Conservation (phyloP, 1,140 invertebrate genomes). For the Plutomurus gul region DNA sequence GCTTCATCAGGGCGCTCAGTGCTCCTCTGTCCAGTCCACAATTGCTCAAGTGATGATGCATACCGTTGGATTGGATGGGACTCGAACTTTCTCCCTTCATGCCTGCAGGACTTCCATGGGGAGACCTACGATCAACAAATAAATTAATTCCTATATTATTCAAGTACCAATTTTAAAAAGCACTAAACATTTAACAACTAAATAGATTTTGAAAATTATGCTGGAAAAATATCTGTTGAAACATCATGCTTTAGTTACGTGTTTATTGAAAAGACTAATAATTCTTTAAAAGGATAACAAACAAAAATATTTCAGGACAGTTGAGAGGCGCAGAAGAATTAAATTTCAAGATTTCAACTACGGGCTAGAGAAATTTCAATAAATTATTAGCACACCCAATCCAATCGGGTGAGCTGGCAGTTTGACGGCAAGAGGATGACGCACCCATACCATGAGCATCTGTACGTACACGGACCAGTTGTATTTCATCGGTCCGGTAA, state of each 20-base stretch:
- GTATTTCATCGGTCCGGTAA: slow-evolving; percentile 23
- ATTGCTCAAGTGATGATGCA: slow-evolving; percentile 36
- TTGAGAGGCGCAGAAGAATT: too few species aligned
- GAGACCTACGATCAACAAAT: slow-evolving; percentile 39
- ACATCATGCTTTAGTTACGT: background rate
- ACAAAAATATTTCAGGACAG: too few species aligned
- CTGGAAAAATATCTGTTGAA: background rate
- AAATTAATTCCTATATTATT: background rate
- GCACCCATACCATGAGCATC: slow-evolving; percentile 15
- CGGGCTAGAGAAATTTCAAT: background rate
- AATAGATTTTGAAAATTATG: too few species aligned
- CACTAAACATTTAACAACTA: too few species aligned
- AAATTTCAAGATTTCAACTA: too few species aligned
- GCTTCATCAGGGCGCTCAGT: slow-evolving; percentile 46
- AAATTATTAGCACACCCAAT: slow-evolving; percentile 16
- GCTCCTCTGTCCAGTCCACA: slow-evolving; percentile 17
- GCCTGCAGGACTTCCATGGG: slow-evolving; percentile 46
- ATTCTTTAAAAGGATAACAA: too few species aligned
- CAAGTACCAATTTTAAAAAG: background rate
- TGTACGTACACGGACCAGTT: slow-evolving; percentile 25
- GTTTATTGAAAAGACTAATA: too few species aligned
- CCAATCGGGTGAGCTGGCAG: slow-evolving; percentile 23
- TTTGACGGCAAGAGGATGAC: slow-evolving; percentile 10
- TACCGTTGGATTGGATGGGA: slow-evolving; percentile 40
- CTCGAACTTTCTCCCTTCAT: slow-evolving; percentile 48